phyloP scores from a whole-genome alignment of 64 coral and sea anemone species.

The Exaiptasia diaphana region DNA sequence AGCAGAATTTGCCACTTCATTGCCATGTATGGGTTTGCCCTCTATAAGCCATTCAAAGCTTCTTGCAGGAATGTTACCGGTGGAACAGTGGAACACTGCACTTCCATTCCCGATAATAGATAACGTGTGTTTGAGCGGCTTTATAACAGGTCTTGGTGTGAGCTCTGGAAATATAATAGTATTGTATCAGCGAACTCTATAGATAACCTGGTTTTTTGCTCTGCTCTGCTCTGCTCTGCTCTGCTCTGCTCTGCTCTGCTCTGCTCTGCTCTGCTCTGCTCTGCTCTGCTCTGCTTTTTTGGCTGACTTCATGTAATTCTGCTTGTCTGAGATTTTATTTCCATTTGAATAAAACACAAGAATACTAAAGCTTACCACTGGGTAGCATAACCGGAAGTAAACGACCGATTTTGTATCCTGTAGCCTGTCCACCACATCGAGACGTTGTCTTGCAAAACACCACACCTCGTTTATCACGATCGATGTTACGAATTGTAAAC shows the following conservation, averaged over 20 bases:
- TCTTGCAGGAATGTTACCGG: neutral
- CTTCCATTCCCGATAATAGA: neutral
- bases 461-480: neutral
- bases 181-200: too few relatives aligned
- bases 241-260: too few relatives aligned
- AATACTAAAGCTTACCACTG: conserved; percentile 27
- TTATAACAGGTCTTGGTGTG: neutral
- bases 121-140: neutral
- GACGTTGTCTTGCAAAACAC: conserved; percentile 45
- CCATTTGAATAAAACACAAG: too few relatives aligned
- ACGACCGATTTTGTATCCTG: neutral
- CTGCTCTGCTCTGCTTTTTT: too few relatives aligned
- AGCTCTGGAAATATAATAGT: neutral
- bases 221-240: too few relatives aligned
- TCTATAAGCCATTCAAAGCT: neutral
- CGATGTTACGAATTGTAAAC: conserved; percentile 20
- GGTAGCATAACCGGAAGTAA: neutral
- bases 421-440: conserved; percentile 8
- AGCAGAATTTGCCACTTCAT: neutral
- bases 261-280: too few relatives aligned
- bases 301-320: too few relatives aligned
- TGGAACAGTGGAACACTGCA: neutral
- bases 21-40: neutral
- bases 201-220: too few relatives aligned
- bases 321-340: too few relatives aligned